Conservation (phyloP, 2,797 vertebrate genomes). For the Benthosema pterotum region DNA sequence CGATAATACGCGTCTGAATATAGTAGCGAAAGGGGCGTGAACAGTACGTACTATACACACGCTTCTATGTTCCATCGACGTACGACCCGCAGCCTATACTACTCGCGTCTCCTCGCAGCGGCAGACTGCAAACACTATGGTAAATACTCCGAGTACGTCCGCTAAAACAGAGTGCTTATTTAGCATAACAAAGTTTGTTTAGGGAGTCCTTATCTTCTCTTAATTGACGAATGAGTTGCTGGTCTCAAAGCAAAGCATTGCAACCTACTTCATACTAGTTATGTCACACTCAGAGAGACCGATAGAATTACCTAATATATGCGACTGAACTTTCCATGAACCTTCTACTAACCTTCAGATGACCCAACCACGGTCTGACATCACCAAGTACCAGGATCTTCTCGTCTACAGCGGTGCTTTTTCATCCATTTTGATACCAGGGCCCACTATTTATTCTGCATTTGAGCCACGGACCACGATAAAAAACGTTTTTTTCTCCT, state of each 20-base stretch:
- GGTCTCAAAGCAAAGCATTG: conserved; percentile 71
- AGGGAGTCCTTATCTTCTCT: conserved; percentile 68
- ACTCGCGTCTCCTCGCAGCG: not conserved
- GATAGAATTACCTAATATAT: conserved; percentile 96
- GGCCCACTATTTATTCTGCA: too few species aligned
- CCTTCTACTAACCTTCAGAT: conserved; percentile 94
- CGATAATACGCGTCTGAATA: conserved; percentile 80
- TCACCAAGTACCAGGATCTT: conserved; percentile 84
- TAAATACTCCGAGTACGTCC: conserved; percentile 7
- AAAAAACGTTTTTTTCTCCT: too few species aligned
- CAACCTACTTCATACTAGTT: conserved; percentile 90
- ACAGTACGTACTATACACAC: conserved; percentile 13
- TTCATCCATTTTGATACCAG: too few species aligned
- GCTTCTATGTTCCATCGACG: conserved; percentile 16
- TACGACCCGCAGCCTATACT: not conserved
- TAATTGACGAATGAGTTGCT: conserved; percentile 85
- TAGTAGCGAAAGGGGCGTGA: conserved; percentile 70
- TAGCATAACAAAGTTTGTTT: conserved; percentile 63
- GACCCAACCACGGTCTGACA: conserved; percentile 90
- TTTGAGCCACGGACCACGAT: too few species aligned
- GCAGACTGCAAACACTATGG: not conserved
- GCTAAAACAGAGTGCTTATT: conserved; percentile 34
- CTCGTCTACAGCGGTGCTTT: not conserved
- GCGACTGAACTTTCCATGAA: conserved; percentile 96
- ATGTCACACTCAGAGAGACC: conserved; percentile 90